Conservation (phyloP, 2,797 vertebrate genomes). For the Thamnophis elegans region DNA sequence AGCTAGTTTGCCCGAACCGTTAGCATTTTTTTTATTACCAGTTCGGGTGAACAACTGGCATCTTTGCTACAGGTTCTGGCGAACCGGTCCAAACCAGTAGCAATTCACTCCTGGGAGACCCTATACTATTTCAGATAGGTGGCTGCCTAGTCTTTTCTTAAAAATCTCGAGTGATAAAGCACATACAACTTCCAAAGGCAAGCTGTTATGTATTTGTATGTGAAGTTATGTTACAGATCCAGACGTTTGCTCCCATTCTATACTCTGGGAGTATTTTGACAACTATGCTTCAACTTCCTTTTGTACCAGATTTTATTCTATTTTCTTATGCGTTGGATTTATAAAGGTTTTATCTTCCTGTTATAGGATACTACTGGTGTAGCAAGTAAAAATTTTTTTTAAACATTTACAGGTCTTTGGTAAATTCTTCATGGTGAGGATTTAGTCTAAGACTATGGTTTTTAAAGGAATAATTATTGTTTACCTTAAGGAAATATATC, state of each 20-base stretch:
- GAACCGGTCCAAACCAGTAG: too few relatives aligned
- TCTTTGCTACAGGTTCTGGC: too few relatives aligned
- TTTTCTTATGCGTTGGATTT: conserved; percentile 4
- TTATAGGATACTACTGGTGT: conserved; percentile 26
- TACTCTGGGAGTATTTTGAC: background rate
- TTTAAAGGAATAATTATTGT: conserved; percentile 57
- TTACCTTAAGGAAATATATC: conserved; percentile 60
- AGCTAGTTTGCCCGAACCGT: too few relatives aligned
- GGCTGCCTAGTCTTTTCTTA: background rate
- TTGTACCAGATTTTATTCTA: conserved; percentile 4
- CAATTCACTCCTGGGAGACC: too few relatives aligned
- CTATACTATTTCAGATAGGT: too few relatives aligned
- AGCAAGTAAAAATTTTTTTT: conserved; percentile 35
- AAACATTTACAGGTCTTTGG: conserved; percentile 35
- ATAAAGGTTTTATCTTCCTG: background rate
- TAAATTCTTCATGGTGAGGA: conserved; percentile 56
- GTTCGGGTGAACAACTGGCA: too few relatives aligned
- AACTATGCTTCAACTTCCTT: background rate
- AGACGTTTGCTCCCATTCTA: background rate
- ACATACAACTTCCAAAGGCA: background rate
- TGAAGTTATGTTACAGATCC: background rate
- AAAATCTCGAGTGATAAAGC: background rate
- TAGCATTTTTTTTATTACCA: too few relatives aligned
- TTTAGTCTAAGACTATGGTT: conserved; percentile 53
- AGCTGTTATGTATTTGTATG: background rate